Evolutionary conservation across 2,888 invertebrate genomes (phyloP), one percentile per base, ranked within the genome.

Genomic region (Chirona hameri): DNA sequence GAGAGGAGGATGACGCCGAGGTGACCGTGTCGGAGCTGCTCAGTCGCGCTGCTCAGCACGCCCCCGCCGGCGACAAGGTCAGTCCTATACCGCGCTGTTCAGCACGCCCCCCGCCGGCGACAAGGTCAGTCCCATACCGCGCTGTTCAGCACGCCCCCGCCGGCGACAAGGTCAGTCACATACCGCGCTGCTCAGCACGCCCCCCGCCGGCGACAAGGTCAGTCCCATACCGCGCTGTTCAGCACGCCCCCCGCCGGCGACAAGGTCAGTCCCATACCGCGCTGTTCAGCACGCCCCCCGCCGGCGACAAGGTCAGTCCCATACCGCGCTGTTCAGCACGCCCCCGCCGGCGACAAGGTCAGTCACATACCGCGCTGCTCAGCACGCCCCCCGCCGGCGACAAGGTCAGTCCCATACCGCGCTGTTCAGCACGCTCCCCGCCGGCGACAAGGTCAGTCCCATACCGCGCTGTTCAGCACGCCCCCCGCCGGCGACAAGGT

Each of bases 11-110:
- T 18, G 83, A 83, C 24, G 82, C 82, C 57, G 82, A 83, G 15
- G 60, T 86, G 10, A 86, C 85, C 60, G 84, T 86, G 12, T 85
- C 85, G 31, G 90, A 91, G 86, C 87, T 91, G 10, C 89, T 91
- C 69, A 89, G 90, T 84, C 88, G 90, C 86, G 91, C 90, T 48
- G 85, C 86, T 81, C 86, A 88, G 79, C 88, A 89, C 76, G 76
- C 21, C 60, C 90, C 90, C 85, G 88, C 89, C 5, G 86, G n/a
- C 7, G 27, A 12, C 65, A n/a, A 65, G 65, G 65, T 65, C 10
- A 65, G 65, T 9, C 65, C 65, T 4, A 24, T 24, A 21, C 24
- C 39, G 57, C 57, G 14, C 57, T 57, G 57, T 18, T 18, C 57
- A 18, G 14, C 14, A 18, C 57, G 48, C 48, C 12, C 48, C 9